Evolutionary conservation across 2,113 vertebrate species (phyloP).

Genomic region (Grammomys surdaster): DNA sequence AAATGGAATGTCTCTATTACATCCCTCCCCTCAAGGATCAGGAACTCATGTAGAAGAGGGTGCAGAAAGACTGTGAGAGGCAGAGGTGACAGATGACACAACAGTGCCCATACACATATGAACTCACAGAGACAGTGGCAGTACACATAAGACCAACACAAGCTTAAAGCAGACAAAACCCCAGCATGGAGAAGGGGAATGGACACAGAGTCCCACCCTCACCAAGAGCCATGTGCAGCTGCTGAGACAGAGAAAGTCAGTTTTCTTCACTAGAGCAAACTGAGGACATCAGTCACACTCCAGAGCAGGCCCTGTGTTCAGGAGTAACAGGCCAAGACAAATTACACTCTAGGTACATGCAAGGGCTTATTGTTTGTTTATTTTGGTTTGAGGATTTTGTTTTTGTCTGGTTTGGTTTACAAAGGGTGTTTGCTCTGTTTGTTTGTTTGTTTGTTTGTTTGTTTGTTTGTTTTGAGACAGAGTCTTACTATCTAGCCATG

Average conservation of each 20-base stretch:
- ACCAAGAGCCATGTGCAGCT: not conserved
- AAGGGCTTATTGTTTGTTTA: not conserved
- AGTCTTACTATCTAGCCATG: not conserved
- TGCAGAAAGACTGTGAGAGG: not conserved
- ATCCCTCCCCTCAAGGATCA: not conserved
- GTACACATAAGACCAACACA: not conserved
- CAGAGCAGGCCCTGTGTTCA: not conserved
- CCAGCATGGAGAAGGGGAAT: not conserved
- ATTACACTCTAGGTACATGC: not conserved
- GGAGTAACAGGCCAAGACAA: not conserved
- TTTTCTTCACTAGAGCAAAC: not conserved
- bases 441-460: too few relatives aligned
- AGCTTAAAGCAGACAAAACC: not conserved
- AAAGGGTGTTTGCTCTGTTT: not conserved
- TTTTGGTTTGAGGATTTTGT: not conserved
- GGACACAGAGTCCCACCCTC: not conserved
- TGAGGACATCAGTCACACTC: not conserved
- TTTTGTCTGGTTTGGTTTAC: not conserved
- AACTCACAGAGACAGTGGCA: not conserved
- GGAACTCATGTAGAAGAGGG: not conserved
- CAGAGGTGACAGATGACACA: not conserved
- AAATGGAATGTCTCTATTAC: not conserved
- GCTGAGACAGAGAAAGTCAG: not conserved
- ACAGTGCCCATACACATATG: not conserved
- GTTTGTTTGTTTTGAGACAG: not conserved